These are phyloP conservation scores for Syrphus vitripennis DNA, from an alignment of 2,888 invertebrate genomes.

Conservation along the genomic window DNA sequence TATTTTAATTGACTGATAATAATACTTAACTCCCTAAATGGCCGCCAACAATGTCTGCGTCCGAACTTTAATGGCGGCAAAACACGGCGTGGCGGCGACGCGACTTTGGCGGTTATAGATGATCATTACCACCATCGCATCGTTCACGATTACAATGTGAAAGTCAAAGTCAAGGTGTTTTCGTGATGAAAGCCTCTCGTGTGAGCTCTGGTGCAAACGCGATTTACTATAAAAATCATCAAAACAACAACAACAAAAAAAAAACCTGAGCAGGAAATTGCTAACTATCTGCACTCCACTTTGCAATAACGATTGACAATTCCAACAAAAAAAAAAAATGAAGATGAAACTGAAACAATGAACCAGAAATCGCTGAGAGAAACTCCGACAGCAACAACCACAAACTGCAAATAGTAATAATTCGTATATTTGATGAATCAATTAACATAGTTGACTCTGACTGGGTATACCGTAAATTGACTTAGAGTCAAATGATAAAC, in stretches of 20 bases:
- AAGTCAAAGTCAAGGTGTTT: conserved; percentile 65
- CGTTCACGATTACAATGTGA: conserved; percentile 54
- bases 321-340: not conserved
- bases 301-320: conserved; percentile 11
- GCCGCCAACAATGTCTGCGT: not conserved
- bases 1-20: conserved; percentile 22
- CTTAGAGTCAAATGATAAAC: not conserved
- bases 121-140: conserved; percentile 22
- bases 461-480: conserved; percentile 35
- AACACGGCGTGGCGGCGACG: not conserved
- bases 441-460: conserved; percentile 47
- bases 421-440: conserved; percentile 47
- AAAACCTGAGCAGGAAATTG: conserved; percentile 33
- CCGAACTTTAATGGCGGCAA: conserved; percentile 8
- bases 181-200: conserved; percentile 38
- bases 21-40: conserved; percentile 5
- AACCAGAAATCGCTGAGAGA: conserved; percentile 24
- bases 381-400: not conserved
- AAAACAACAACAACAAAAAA: not conserved
- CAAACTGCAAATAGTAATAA: conserved; percentile 13
- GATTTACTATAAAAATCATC: not conserved
- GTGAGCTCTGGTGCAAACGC: not conserved
- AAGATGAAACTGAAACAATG: conserved; percentile 17
- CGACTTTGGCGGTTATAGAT: not conserved
- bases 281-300: conserved; percentile 5